A percentile compares a stretch with the other conserved stretches of the same genome.
Conservation (phyloP, 2,797 vertebrate genomes). For the Lagorchestes hirsutus region DNA sequence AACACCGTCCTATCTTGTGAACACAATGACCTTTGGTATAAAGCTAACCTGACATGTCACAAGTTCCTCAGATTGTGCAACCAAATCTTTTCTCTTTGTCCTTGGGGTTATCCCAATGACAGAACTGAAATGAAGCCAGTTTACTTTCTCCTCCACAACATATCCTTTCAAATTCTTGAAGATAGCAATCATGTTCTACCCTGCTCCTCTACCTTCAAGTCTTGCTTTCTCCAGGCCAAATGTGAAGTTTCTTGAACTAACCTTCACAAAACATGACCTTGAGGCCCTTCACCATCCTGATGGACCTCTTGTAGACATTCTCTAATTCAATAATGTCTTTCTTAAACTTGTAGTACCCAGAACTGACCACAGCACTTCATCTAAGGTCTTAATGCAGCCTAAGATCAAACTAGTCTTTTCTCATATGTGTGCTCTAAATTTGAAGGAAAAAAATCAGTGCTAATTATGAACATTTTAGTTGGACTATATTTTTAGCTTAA, state of each 20-base stretch:
- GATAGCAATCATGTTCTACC: neutral
- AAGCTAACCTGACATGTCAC: neutral
- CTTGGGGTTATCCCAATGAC: neutral
- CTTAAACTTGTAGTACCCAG: neutral
- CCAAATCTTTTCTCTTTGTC: neutral
- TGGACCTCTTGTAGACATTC: neutral
- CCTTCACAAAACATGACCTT: neutral
- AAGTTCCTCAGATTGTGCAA: neutral
- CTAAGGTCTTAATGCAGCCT: neutral
- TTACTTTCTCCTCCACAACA: neutral
- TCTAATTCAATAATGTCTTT: neutral
- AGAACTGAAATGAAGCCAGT: neutral
- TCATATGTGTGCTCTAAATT: neutral
- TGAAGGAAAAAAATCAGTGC: conserved; percentile 28
- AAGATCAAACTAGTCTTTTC: conserved; percentile 11
- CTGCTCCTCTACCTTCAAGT: neutral
- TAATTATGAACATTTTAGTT: conserved; percentile 8
- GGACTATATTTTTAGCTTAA: neutral
- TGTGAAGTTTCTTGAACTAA: neutral
- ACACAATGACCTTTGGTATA: neutral
- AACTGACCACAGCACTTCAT: neutral
- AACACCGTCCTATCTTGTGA: neutral
- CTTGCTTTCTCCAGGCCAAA: neutral
- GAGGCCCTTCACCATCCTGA: neutral
- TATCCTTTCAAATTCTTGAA: neutral